A percentile compares a stretch with the other conserved stretches of the same genome.
Evolutionary conservation across 1,140 invertebrate species (phyloP).

Genomic region (Drosophila lacertosa): DNA sequence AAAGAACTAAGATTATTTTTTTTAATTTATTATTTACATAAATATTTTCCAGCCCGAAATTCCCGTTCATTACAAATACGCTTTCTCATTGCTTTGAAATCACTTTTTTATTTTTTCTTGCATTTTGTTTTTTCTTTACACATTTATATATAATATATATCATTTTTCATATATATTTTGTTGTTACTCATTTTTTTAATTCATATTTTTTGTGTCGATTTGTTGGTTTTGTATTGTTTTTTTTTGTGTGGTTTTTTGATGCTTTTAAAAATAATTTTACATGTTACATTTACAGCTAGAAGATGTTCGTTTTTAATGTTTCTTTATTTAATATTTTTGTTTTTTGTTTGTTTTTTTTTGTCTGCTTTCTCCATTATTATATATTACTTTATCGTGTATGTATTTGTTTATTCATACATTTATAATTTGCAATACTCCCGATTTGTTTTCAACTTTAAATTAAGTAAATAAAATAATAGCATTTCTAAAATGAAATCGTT

Average conservation of each 20-base stretch:
- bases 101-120: constrained; percentile 61
- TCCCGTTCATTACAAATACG: neutral
- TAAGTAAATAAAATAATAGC: constrained; percentile 58
- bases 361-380: constrained; percentile 58
- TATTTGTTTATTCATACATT: constrained; percentile 37
- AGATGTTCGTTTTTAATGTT: constrained; percentile 52
- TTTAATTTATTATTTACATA: neutral
- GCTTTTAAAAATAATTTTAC: constrained; percentile 75
- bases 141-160: constrained; percentile 61
- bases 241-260: constrained; percentile 27
- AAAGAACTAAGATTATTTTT: no score
- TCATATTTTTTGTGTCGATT: constrained; percentile 40
- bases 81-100: constrained; percentile 58
- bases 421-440: constrained; percentile 78
- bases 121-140: constrained; percentile 75
- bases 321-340: constrained; percentile 30
- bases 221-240: constrained; percentile 38
- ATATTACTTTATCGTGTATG: constrained; percentile 43
- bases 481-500: constrained; percentile 73
- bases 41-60: neutral
- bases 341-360: constrained; percentile 53
- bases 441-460: constrained; percentile 66
- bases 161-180: constrained; percentile 56
- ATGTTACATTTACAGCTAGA: constrained; percentile 76
- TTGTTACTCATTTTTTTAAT: constrained; percentile 55